These are phyloP conservation scores for Drosophila arawakana DNA, from an alignment of 1,140 invertebrate genomes.

Conservation along the genomic window DNA sequence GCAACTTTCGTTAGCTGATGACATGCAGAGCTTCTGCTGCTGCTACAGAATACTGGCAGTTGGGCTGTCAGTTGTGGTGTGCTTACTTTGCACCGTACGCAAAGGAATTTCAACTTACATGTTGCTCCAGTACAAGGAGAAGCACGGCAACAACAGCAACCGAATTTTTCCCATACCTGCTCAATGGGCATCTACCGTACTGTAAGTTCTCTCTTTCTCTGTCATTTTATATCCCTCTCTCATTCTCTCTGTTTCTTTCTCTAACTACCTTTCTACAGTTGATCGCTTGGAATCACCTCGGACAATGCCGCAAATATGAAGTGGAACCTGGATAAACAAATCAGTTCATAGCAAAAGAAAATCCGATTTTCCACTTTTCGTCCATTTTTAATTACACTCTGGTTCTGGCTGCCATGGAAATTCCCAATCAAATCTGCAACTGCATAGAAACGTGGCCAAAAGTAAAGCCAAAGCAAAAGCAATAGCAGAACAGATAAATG, in stretches of 20 bases:
- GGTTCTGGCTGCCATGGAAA: constrained; percentile 14
- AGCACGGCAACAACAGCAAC: constrained; percentile 12
- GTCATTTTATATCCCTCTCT: neutral
- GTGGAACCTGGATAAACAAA: constrained; percentile 36
- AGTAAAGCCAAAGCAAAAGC: neutral
- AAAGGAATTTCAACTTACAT: constrained; percentile 54
- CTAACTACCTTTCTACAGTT: neutral
- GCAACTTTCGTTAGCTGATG: constrained; percentile 71
- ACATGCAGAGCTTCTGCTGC: constrained; percentile 57
- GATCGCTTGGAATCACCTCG: constrained; percentile 42
- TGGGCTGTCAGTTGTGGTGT: constrained; percentile 12
- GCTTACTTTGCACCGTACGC: constrained; percentile 31
- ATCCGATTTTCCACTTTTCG: neutral
- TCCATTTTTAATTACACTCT: constrained; percentile 41
- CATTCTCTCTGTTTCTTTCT: neutral
- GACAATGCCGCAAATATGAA: constrained; percentile 39
- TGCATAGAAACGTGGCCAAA: neutral
- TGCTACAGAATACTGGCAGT: constrained; percentile 13
- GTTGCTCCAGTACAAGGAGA: constrained; percentile 10
- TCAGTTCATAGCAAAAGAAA: constrained; percentile 20
- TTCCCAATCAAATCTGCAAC: constrained; percentile 16
- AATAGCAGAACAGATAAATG: constrained; percentile 38
- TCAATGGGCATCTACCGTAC: constrained; percentile 1
- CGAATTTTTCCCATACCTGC: constrained; percentile 4
- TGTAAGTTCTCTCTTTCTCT: too few species aligned